Evolutionary conservation across 2,888 invertebrate species (phyloP), one percentile per base, ranked within the genome.

Genomic region (Alsophila aescularia): DNA sequence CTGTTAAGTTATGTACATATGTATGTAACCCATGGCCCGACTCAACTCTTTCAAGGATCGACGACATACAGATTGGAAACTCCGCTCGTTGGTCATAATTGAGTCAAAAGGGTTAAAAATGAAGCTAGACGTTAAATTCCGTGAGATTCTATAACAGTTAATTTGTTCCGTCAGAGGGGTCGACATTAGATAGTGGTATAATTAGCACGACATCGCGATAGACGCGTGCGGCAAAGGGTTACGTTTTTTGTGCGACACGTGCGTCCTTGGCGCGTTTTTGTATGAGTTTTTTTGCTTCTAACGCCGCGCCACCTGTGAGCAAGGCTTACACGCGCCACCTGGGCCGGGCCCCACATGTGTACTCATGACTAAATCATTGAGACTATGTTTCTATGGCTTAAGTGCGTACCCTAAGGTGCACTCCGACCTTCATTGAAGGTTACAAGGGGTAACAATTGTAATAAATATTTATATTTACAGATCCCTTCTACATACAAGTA

Each of bases 1-100:
- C 72, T 76, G 73, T 71, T 80, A 76, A 81, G 79, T 72, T 80
- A 84, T 84, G 82, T 83, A 81, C 49, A 48, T 60, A 59, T 58
- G 50, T 55, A 45, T 49, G 18, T 42, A 42, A 35, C 40, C 34
- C 35, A 15, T 32, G 51, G 42, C 12, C 14, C 31, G 24, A 35
- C 47, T 18, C 31, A 9, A 27, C 35, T 18, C 13, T 34, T 15
- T 24, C 27, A 10, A 1, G n/a, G 27, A 2, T 6, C 41, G 31
- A 16, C 4, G 7, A 1, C n/a, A n/a, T 24, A n/a, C 12, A 21
- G 18, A 43, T 24, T 8, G 24, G 24, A 24, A 24, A 8, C 24
- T 24, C 24, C 27, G 14, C 13, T 32, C 18, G 27, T 45, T 39
- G 35, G 48, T 58, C 56, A 54, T 48, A 45, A 52, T 47, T 31